Percentiles rank a stretch among this genome's conserved stretches.
Conservation (phyloP, 2,888 invertebrate genomes). For the Platycnemis pennipes region DNA sequence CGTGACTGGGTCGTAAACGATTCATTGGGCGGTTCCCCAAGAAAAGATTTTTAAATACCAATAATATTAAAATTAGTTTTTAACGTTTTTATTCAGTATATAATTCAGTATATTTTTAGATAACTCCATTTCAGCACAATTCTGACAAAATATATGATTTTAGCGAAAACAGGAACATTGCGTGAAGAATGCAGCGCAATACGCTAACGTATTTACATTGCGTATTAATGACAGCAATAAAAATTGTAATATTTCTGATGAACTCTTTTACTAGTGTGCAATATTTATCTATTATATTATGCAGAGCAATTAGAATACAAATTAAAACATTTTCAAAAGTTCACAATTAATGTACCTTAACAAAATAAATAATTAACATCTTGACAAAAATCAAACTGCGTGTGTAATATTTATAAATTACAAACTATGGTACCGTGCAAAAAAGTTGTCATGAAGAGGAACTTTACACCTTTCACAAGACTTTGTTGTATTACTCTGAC, state of each 20-base stretch:
- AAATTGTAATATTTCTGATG: not conserved
- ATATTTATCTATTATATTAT: not conserved
- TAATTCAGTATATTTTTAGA: not conserved
- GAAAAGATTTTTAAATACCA: not conserved
- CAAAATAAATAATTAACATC: not conserved
- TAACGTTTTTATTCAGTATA: not conserved
- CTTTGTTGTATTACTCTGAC: not conserved
- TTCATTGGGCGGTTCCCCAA: not conserved
- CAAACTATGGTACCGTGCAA: not conserved
- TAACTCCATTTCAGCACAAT: not conserved
- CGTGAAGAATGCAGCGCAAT: not conserved
- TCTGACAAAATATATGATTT: not conserved
- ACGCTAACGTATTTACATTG: not conserved
- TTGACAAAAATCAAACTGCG: not conserved
- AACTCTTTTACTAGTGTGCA: not conserved
- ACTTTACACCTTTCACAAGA: constrained; percentile 11
- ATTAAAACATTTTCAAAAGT: not conserved
- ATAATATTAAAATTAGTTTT: not conserved
- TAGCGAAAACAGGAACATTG: not conserved
- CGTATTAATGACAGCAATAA: not conserved
- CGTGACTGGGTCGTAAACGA: not conserved
- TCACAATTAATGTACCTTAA: not conserved
- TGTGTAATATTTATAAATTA: not conserved
- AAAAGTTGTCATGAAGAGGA: not conserved
- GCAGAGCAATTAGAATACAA: not conserved